Evolutionary conservation across 2,797 vertebrate species (phyloP), one percentile per base, ranked within the genome.

Genomic region (Amniataba percoides): DNA sequence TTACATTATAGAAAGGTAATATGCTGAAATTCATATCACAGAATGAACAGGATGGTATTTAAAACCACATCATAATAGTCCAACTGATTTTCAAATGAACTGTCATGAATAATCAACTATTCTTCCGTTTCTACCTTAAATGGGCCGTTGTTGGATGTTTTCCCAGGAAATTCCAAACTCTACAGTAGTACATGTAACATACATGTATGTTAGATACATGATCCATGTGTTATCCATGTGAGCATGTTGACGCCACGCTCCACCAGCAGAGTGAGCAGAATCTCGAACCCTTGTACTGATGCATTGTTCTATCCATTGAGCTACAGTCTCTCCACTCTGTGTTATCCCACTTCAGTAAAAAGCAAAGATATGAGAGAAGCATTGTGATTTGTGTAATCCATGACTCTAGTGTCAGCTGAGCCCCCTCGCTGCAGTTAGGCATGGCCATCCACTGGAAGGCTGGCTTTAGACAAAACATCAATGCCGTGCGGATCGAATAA

Each of bases 381-480:
- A 66, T 15, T 76, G 75, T 14, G 36, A 85, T 87, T 91, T 88
- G 86, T 86, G 80, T 89, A 91, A 92, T 90, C 89, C 87, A 69
- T 72, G 81, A 86, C 73, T 83, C 68, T 82, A 78, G 85, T 70
- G 65, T 46, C 46, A 11, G 65, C 7, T 84, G 83, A 92, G 83
- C 62, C 80, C 59, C 80, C 64, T 74, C 48, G 7, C 72, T 80
- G 71, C 77, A 84, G 75, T 86, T 68, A 79, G 82, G 57, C 88
- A 78, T 73, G 65, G 74, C 57, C 76, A 83, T 82, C 71, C 88
- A 80, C 72, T 82, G 83, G 86, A 89, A 90, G 82, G 74, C 77
- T 89, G 81, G 83, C 69, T 87, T 90, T 77, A 80, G 84, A 91
- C 88, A 87, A 90, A 87, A 90, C 83, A 88, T 90, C 87, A 75